phyloP scores from a whole-genome alignment of 2,797 vertebrate genomes.

The Falco berigora region DNA sequence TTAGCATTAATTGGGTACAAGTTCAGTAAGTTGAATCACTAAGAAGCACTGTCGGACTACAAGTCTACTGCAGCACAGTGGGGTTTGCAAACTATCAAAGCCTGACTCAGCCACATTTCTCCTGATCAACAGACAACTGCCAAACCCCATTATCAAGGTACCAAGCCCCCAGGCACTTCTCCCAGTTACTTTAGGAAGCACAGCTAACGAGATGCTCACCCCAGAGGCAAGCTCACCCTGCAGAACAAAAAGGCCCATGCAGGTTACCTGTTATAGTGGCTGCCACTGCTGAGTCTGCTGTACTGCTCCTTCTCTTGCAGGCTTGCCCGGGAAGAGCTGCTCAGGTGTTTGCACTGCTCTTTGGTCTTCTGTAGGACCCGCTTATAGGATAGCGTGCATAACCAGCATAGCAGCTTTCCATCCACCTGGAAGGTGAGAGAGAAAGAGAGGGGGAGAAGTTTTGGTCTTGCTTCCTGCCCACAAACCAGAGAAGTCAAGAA shows the following conservation, averaged over 20 bases:
- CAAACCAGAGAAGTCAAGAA: neutral
- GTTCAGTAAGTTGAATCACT: neutral
- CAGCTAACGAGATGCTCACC: neutral
- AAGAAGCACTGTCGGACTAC: neutral
- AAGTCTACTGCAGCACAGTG: neutral
- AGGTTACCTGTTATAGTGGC: constrained; percentile 74
- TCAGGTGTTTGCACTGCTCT: constrained; percentile 77
- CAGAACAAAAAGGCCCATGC: too few species aligned
- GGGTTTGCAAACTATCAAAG: neutral
- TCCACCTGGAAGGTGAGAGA: constrained; percentile 66
- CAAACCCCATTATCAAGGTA: neutral
- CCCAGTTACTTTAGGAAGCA: neutral
- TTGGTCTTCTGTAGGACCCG: constrained; percentile 79
- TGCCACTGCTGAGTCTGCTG: constrained; percentile 65
- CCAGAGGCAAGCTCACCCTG: neutral
- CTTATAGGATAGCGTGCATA: constrained; percentile 77
- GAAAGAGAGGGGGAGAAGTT: neutral
- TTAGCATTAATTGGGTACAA: neutral
- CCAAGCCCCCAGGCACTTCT: neutral
- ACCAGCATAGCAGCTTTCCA: constrained; percentile 78
- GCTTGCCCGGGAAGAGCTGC: constrained; percentile 69
- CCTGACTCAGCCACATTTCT: neutral
- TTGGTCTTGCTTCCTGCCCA: neutral
- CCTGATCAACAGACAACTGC: neutral
- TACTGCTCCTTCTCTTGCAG: constrained; percentile 76